These are phyloP conservation scores for Montifringilla adamsi DNA, from an alignment of 2,113 vertebrate species.

Conservation along the genomic window DNA sequence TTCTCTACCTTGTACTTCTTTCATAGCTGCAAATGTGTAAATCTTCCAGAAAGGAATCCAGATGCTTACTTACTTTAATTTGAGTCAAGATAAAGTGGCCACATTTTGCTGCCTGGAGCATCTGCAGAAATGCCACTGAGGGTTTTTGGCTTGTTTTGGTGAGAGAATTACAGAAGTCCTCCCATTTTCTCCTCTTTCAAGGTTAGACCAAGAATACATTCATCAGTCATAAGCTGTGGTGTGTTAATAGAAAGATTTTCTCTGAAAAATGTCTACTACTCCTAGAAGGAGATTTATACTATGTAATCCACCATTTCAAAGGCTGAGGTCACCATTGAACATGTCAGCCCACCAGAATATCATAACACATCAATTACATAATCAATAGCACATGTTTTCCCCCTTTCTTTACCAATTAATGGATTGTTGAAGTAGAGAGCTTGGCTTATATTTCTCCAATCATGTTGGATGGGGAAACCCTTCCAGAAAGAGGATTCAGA, in stretches of 20 bases:
- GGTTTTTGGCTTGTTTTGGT: background rate
- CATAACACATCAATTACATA: background rate
- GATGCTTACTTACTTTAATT: background rate
- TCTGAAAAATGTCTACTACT: background rate
- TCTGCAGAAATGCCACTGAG: background rate
- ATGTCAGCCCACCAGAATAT: background rate
- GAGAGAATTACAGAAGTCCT: background rate
- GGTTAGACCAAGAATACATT: background rate
- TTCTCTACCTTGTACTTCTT: background rate
- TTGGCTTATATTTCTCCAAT: background rate
- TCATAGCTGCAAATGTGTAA: background rate
- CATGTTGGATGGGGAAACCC: background rate
- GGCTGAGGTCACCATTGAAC: background rate
- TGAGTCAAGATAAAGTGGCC: background rate
- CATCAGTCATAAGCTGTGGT: background rate
- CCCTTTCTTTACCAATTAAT: slow-evolving; percentile 17
- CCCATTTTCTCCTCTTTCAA: background rate
- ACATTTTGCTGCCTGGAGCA: background rate
- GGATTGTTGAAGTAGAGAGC: background rate
- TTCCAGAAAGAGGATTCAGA: background rate
- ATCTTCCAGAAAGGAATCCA: slow-evolving; percentile 1
- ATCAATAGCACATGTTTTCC: background rate
- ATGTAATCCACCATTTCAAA: slow-evolving; percentile 15
- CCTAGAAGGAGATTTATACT: background rate
- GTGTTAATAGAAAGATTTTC: slow-evolving; percentile 2